Evolutionary conservation across 2,888 invertebrate species (phyloP).

Genomic region (Drosophila prolongata): DNA sequence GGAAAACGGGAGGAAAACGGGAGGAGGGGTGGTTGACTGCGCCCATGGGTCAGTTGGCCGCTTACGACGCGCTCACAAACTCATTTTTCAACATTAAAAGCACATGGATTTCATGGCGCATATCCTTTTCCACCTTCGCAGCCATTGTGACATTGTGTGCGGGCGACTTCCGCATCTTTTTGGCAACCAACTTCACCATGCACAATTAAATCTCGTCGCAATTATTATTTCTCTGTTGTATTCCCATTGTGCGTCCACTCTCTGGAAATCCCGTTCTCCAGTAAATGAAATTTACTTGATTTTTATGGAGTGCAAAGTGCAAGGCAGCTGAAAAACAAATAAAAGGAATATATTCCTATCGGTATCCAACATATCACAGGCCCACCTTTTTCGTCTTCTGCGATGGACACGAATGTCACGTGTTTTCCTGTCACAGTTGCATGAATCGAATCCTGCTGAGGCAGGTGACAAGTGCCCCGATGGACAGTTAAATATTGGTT

Average conservation of each 20-base stretch:
- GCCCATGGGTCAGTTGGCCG: conserved; percentile 28
- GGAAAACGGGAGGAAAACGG: background rate
- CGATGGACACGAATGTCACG: conserved; percentile 53
- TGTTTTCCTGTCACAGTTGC: conserved; percentile 50
- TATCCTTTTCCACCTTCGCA: conserved; percentile 67
- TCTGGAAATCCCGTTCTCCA: conserved; percentile 13
- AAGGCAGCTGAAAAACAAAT: conserved; percentile 21
- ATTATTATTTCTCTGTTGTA: conserved; percentile 64
- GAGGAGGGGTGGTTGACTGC: background rate
- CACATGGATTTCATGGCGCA: conserved; percentile 70
- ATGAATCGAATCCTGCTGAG: conserved; percentile 3
- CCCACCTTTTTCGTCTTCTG: conserved; percentile 25
- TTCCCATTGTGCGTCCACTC: conserved; percentile 21
- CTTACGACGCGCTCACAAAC: conserved; percentile 64
- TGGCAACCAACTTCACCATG: conserved; percentile 49
- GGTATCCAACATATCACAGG: background rate
- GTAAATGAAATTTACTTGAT: conserved; percentile 75
- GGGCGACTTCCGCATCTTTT: conserved; percentile 46
- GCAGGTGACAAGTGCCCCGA: conserved; percentile 23
- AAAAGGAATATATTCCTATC: conserved; percentile 16
- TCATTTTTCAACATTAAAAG: conserved; percentile 77
- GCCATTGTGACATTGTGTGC: conserved; percentile 48
- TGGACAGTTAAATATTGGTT: conserved; percentile 30
- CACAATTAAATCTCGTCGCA: conserved; percentile 71
- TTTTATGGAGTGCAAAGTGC: conserved; percentile 45